phyloP scores from a whole-genome alignment of 1,140 invertebrate species.

The Drosophila funebris region DNA sequence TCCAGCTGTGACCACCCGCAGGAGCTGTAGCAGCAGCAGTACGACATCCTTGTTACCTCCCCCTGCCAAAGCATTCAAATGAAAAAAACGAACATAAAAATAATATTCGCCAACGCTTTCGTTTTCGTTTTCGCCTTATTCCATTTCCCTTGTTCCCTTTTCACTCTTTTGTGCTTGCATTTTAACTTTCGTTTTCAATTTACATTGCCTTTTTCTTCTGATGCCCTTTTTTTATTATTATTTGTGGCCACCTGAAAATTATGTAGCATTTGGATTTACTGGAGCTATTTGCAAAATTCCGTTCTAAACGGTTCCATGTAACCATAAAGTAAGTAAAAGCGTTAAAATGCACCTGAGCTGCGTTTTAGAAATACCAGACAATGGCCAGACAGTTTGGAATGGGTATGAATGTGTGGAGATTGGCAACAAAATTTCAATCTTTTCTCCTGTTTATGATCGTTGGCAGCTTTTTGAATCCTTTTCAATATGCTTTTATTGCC shows the following conservation, averaged over 20 bases:
- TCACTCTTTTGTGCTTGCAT: conserved; percentile 52
- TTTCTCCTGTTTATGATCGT: conserved; percentile 7
- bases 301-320: conserved; percentile 7
- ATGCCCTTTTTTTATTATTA: conserved; percentile 33
- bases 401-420: not conserved
- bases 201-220: conserved; percentile 48
- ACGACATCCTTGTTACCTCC: not conserved
- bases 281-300: not conserved
- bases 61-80: not conserved
- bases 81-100: conserved; percentile 59
- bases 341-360: conserved; percentile 73
- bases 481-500: conserved; percentile 32
- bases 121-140: conserved; percentile 30
- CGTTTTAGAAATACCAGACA: conserved; percentile 21
- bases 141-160: conserved; percentile 11
- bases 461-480: conserved; percentile 1
- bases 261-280: conserved; percentile 39
- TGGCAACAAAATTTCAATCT: not conserved
- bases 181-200: conserved; percentile 78
- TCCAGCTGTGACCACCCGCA: conserved; percentile 63
- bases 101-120: conserved; percentile 62
- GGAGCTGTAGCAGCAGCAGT: not conserved
- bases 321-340: conserved; percentile 51
- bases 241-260: conserved; percentile 47
- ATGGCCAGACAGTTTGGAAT: conserved; percentile 38